These are phyloP conservation scores for Bambusicola thoracicus DNA, from an alignment of 2,113 vertebrate species.

Conservation along the genomic window DNA sequence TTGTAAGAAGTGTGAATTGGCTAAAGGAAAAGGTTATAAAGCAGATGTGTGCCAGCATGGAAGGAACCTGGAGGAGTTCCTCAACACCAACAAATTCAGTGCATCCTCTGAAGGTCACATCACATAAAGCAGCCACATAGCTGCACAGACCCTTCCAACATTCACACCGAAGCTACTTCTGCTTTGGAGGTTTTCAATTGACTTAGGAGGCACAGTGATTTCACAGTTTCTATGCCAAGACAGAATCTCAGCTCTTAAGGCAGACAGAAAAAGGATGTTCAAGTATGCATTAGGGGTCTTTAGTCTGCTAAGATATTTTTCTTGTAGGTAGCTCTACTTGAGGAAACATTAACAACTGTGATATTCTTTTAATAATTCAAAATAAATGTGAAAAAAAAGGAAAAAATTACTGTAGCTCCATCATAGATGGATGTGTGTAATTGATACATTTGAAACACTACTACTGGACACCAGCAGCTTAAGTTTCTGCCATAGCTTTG, in stretches of 20 bases:
- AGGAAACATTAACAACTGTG: background rate
- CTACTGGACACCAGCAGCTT: background rate
- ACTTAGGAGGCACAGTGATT: conserved; percentile 23
- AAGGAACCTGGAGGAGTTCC: background rate
- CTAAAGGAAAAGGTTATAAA: background rate
- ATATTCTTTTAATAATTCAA: background rate
- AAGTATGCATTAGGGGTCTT: background rate
- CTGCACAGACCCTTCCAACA: background rate
- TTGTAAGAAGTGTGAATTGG: background rate
- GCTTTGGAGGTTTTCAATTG: background rate
- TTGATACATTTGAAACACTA: background rate
- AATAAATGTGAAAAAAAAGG: background rate
- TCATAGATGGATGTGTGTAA: background rate
- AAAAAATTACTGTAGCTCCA: background rate
- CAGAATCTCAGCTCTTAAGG: conserved; percentile 35
- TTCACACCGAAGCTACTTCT: background rate
- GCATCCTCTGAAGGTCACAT: background rate
- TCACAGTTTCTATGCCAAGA: background rate
- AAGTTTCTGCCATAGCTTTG: background rate
- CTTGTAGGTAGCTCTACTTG: background rate
- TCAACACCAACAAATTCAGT: background rate
- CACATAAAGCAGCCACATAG: background rate
- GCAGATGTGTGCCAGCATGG: background rate
- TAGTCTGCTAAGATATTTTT: background rate
- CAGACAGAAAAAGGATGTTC: background rate